These are phyloP conservation scores for Stictocephala bisonia DNA, from an alignment of 2,888 invertebrate species.

Conservation along the genomic window DNA sequence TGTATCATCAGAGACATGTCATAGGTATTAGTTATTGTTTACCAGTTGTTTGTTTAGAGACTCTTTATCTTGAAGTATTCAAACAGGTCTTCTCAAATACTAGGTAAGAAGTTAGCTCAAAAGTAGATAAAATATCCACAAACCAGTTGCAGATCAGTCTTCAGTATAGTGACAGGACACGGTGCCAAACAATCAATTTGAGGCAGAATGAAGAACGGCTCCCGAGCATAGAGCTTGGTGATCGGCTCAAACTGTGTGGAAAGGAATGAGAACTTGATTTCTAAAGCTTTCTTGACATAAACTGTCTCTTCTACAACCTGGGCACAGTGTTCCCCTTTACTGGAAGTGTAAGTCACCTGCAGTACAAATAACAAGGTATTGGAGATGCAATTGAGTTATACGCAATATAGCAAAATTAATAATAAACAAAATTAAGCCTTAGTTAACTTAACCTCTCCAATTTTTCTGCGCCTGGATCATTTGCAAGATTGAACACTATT, in stretches of 20 bases:
- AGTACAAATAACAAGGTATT: too few species aligned
- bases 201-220: slow-evolving; percentile 77
- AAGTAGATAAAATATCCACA: slow-evolving; percentile 57
- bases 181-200: slow-evolving; percentile 76
- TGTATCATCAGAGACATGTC: too few species aligned
- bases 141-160: slow-evolving; percentile 74
- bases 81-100: slow-evolving; percentile 62
- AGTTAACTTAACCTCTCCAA: too few species aligned
- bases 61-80: slow-evolving; percentile 61
- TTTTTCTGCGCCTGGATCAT: too few species aligned
- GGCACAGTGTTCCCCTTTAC: slow-evolving; percentile 66
- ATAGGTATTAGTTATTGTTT: too few species aligned
- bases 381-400: too few species aligned
- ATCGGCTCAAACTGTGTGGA: slow-evolving; percentile 74
- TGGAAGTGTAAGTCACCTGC: slow-evolving; percentile 63
- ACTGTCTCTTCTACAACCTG: slow-evolving; percentile 62
- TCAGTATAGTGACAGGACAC: slow-evolving; percentile 75
- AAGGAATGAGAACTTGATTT: slow-evolving; percentile 74
- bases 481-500: too few species aligned
- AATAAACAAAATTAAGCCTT: too few species aligned
- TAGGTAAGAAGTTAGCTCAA: slow-evolving; percentile 46
- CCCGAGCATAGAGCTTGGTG: slow-evolving; percentile 74
- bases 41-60: too few species aligned
- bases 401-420: too few species aligned
- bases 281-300: slow-evolving; percentile 78